phyloP scores from a whole-genome alignment of 2,888 invertebrate genomes.

The Agrotis puta region DNA sequence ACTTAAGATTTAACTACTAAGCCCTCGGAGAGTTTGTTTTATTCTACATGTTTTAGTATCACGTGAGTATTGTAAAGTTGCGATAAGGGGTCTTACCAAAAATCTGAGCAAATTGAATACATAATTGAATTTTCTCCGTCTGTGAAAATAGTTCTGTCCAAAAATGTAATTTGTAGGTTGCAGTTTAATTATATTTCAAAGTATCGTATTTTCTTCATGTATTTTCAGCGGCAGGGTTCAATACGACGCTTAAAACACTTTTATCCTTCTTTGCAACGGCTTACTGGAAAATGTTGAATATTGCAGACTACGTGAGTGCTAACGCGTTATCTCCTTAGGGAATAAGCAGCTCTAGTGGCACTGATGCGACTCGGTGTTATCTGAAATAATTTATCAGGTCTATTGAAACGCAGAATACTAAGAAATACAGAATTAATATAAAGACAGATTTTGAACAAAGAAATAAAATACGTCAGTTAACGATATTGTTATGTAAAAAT shows the following conservation, averaged over 20 bases:
- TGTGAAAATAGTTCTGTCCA: constrained; percentile 9
- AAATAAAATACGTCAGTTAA: neutral
- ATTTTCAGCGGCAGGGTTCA: constrained; percentile 24
- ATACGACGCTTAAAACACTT: constrained; percentile 33
- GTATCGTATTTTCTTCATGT: constrained; percentile 5
- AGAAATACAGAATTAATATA: neutral
- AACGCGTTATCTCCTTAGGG: constrained; percentile 56
- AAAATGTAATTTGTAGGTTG: constrained; percentile 24
- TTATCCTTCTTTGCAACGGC: constrained; percentile 43
- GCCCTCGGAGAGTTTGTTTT: constrained; percentile 51
- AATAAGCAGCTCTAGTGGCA: constrained; percentile 44
- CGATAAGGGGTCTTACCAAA: constrained; percentile 27
- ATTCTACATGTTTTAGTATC: constrained; percentile 46
- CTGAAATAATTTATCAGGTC: constrained; percentile 19
- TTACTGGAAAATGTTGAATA: constrained; percentile 58
- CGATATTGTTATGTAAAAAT: neutral
- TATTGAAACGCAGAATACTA: constrained; percentile 11
- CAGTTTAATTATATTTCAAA: constrained; percentile 26
- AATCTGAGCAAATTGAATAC: constrained; percentile 35
- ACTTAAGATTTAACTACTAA: constrained; percentile 60
- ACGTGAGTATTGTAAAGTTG: constrained; percentile 34
- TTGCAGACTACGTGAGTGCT: constrained; percentile 50
- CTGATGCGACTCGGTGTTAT: constrained; percentile 29
- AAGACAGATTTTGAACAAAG: neutral
- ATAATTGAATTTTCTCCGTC: constrained; percentile 7